Evolutionary conservation across 2,113 vertebrate genomes (phyloP).

Genomic region (Puntigrus tetrazona): DNA sequence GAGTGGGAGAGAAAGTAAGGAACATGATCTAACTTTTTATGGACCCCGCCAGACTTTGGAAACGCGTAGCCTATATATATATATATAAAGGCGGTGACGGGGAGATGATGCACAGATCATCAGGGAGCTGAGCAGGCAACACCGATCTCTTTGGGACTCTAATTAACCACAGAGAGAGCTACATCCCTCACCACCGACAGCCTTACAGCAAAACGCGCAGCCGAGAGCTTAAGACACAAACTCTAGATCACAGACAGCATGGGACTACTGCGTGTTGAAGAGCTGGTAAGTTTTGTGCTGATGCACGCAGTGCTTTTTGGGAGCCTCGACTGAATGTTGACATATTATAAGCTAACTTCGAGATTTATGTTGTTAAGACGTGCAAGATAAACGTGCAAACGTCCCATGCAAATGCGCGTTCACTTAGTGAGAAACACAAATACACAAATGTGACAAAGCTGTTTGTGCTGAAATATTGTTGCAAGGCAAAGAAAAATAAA

Average conservation of each 20-base stretch:
- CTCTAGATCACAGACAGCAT: slow-evolving; percentile 35
- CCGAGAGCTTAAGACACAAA: neutral
- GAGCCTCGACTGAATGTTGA: neutral
- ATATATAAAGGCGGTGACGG: slow-evolving; percentile 35
- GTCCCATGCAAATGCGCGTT: neutral
- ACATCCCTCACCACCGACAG: slow-evolving; percentile 12
- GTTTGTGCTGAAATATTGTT: neutral
- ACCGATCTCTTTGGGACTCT: slow-evolving; percentile 16
- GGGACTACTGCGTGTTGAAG: slow-evolving; percentile 50
- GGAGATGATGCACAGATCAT: slow-evolving; percentile 4
- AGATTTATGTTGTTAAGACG: neutral
- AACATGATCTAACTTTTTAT: slow-evolving; percentile 35
- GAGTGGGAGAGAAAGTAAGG: neutral
- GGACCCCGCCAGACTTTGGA: slow-evolving; percentile 2
- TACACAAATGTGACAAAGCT: neutral
- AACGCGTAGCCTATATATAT: slow-evolving; percentile 11
- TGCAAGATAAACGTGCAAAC: neutral
- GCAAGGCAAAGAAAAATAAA: neutral
- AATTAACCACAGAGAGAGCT: neutral
- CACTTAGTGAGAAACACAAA: neutral
- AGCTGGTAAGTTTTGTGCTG: slow-evolving; percentile 39
- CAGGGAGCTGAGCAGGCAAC: slow-evolving; percentile 22
- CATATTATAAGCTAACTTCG: neutral
- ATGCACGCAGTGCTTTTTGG: neutral
- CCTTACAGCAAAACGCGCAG: neutral